Base-by-base conservation (phyloP, 2,113 vertebrate genomes). In the Spea bombifrons region DNA sequence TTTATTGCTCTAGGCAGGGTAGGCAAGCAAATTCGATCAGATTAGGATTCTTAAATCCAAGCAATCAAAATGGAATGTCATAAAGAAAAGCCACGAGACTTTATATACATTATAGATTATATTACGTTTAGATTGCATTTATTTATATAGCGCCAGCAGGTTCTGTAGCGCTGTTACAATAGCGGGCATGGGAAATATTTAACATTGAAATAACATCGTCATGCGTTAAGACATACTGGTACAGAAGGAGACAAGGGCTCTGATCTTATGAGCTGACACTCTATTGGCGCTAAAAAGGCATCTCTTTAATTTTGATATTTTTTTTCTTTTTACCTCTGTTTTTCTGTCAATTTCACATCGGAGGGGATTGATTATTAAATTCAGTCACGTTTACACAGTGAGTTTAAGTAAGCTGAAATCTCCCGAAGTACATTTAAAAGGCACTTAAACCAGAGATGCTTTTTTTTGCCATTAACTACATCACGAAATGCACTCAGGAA, bases 351-450 rank as follows among this genome's bases (percentile, higher is more conserved):
- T 50, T 70, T 49, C 50, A 49, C 16, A 47, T 17, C 47, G 15
- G 48, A 70, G 9, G 67, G 47, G 50, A 70, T 70, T 70, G 67
- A 70, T 70, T 70, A 47, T 70, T 50, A n/a, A 70, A 50, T 70
- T 46, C 67, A 70, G 67, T 70, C 67, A 70, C 67, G 67, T 70
- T 16, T 16, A 49, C 67, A 70, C 67, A n/a, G 67, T 70, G 50
- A 70, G 47, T 70, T 50, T 70, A 70, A 70, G 30, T 2, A 30
- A 49, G 67, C 67, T 70, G 67, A 50, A 68, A 50, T 70, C 67
- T 50, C 67, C 48, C 50, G 46, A 50, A 70, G 67, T 70, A 48
- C 46, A 70, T 70, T 30, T 70, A 70, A 70, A 70, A 70, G 67
- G 67, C 67, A 70, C 67, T 70, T 70, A 70, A 6, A 50, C 3